Percentiles rank a stretch among this genome's conserved stretches.
phyloP scores from a whole-genome alignment of 2,888 invertebrate genomes.

The Diarsia brunnea region DNA sequence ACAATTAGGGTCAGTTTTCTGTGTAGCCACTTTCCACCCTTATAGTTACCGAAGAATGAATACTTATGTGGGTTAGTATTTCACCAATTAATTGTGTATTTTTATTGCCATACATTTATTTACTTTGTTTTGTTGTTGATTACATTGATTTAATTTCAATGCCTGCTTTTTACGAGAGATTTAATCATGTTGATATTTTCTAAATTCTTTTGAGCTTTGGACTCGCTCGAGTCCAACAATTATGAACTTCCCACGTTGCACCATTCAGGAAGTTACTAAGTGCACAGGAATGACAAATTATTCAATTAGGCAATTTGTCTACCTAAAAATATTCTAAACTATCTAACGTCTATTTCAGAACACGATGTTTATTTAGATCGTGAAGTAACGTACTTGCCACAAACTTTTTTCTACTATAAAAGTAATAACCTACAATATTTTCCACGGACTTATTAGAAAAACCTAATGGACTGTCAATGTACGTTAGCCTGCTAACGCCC shows the following conservation, averaged over 20 bases:
- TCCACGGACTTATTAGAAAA: constrained; percentile 23
- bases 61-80: background rate
- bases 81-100: constrained; percentile 2
- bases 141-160: background rate
- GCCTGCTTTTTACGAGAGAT: background rate
- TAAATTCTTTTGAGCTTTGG: background rate
- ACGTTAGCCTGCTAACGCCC: constrained; percentile 21
- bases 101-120: background rate
- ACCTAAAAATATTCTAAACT: background rate
- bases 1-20: constrained; percentile 41
- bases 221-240: background rate
- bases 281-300: background rate
- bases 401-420: background rate
- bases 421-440: constrained; percentile 19
- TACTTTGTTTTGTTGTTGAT: background rate
- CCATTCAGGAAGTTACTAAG: background rate
- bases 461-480: constrained; percentile 45
- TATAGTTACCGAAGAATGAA: constrained; percentile 7
- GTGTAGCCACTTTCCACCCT: constrained; percentile 5
- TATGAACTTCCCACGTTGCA: background rate
- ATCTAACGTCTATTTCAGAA: background rate
- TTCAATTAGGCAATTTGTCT: background rate
- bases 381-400: background rate
- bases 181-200: background rate
- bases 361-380: background rate